Base-by-base conservation (phyloP, 2,797 vertebrate genomes). In the Artibeus lituratus region DNA sequence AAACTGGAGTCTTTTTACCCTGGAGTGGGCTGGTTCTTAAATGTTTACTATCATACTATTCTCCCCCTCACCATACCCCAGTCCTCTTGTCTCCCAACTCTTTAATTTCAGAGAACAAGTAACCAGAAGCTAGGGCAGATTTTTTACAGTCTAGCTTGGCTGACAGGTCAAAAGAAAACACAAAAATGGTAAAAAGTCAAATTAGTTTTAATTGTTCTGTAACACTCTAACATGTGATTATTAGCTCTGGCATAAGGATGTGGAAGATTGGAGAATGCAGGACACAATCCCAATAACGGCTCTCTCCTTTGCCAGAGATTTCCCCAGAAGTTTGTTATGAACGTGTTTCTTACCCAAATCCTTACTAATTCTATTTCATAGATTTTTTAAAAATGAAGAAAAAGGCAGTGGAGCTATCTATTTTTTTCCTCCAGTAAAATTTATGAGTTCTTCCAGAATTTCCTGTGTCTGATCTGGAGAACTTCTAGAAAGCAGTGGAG, bases 201-300 rank as follows among this genome's bases (percentile, higher is more conserved):
- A 87, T 91, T 95, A 96, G 89, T 96, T 97, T 96, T 97, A 97
- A 96, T 95, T 95, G 65, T 80, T 91, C 85, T 86, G 29, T 87
- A 90, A 93, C 39, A 51, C 15, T 90, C 86, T 86, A 73, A 95
- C 93, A 69, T 4, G n/a, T 62, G 73, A 74, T 73, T 84, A 72
- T 91, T 77, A 95, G 78, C 74, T 91, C 89, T 67, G 74, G 89
- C 55, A 91, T 32, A 78, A 84, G 55, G 21, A 67, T 39, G 47
- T 26, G 65, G 85, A 91, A 21, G 57, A 37, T 35, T 87, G 81
- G 57, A 95, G 87, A 89, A 87, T 21, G 59, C 51, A 96, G 86
- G 83, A 76, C 55, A 53, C 29, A 55, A 16, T 70, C 29, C 39
- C 44, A 70, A n/a, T 65, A 81, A 42, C 16, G 76, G 35, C 12